These are phyloP conservation scores for Ennomos erosarius DNA, from an alignment of 2,888 invertebrate genomes.

Conservation along the genomic window DNA sequence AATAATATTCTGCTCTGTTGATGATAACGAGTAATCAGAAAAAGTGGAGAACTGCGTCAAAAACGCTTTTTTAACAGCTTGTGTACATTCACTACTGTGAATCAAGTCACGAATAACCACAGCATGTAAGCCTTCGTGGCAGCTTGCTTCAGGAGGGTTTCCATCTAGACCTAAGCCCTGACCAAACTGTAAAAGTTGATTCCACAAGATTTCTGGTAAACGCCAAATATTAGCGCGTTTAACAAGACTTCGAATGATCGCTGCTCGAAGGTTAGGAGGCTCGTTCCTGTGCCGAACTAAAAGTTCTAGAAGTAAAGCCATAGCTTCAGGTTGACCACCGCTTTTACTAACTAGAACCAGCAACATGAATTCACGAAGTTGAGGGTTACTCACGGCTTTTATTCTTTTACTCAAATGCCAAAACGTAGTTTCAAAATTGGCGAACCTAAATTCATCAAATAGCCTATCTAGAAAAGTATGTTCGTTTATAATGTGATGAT, in stretches of 20 bases:
- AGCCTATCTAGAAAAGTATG: constrained; percentile 55
- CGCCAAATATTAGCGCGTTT: constrained; percentile 66
- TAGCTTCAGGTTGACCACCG: constrained; percentile 54
- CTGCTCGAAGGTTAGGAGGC: constrained; percentile 59
- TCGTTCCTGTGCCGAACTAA: constrained; percentile 59
- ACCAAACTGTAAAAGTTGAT: constrained; percentile 54
- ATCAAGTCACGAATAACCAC: constrained; percentile 60
- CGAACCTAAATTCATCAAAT: constrained; percentile 63
- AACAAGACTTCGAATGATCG: constrained; percentile 67
- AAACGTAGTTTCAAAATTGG: constrained; percentile 59
- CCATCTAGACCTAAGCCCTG: constrained; percentile 67
- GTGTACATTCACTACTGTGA: constrained; percentile 36
- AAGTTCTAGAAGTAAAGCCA: constrained; percentile 56
- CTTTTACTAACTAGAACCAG: constrained; percentile 70
- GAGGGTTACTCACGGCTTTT: constrained; percentile 49
- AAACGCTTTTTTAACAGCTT: constrained; percentile 48
- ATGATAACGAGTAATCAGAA: constrained; percentile 53
- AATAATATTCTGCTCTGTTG: constrained; percentile 49
- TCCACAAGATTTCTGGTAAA: constrained; percentile 57
- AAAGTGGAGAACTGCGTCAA: constrained; percentile 55
- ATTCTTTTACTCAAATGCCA: constrained; percentile 58
- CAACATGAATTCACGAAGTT: constrained; percentile 65
- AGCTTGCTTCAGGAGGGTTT: constrained; percentile 47
- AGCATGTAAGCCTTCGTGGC: constrained; percentile 65
- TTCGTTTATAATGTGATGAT: not conserved